phyloP scores from a whole-genome alignment of 2,888 invertebrate genomes.

The Ptychoptera contaminata region DNA sequence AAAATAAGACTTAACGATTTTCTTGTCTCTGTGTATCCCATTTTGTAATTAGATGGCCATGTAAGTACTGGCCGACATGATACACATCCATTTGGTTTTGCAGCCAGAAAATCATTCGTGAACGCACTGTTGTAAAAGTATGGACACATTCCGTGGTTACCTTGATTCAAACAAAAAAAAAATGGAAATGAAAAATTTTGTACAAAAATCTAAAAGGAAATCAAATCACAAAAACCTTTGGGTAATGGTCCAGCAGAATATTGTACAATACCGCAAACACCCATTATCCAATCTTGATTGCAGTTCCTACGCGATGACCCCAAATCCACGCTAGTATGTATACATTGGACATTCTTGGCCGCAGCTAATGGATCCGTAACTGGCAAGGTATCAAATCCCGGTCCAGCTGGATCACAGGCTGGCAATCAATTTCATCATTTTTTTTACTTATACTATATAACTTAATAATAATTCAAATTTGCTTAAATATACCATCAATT shows the following conservation, averaged over 20 bases:
- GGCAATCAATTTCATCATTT: no score
- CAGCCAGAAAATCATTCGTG: slow-evolving; percentile 12
- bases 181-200: no score
- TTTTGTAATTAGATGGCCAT: slow-evolving; percentile 14
- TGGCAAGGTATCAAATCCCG: slow-evolving; percentile 13
- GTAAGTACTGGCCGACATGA: slow-evolving; percentile 2
- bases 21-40: slow-evolving; percentile 16
- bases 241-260: slow-evolving; percentile 11
- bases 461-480: no score
- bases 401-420: slow-evolving; percentile 17
- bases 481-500: slow-evolving; percentile 14
- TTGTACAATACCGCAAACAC: slow-evolving; percentile 15
- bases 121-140: slow-evolving; percentile 17
- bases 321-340: slow-evolving; percentile 15
- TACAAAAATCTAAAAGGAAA: no score
- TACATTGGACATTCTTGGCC: slow-evolving; percentile 17
- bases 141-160: slow-evolving; percentile 15
- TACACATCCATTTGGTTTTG: slow-evolving; percentile 12
- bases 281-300: slow-evolving; percentile 18
- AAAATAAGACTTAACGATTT: slow-evolving; percentile 7
- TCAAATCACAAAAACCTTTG: no score
- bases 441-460: no score
- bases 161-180: no score
- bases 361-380: slow-evolving; percentile 12
- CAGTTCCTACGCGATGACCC: slow-evolving; percentile 15